These are phyloP conservation scores for Dendrolimus pini DNA, from an alignment of 2,888 invertebrate species.

Conservation along the genomic window DNA sequence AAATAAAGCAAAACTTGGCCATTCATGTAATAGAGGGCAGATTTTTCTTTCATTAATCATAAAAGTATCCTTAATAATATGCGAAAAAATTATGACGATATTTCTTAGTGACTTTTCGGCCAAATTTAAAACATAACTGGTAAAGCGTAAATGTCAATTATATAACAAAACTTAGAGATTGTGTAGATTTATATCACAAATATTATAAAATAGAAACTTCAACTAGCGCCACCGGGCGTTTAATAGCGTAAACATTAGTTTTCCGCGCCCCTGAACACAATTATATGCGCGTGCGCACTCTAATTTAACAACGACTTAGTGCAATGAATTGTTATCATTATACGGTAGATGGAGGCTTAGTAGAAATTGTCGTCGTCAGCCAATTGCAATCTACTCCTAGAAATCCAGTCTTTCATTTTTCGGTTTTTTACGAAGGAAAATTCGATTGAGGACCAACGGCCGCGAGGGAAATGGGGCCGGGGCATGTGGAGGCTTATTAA, in stretches of 20 bases:
- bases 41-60: no score
- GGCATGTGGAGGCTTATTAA: no score
- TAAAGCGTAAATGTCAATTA: background rate
- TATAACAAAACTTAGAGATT: no score
- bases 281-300: slow-evolving; percentile 10
- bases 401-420: background rate
- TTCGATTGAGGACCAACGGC: background rate
- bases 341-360: slow-evolving; percentile 29
- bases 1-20: no score
- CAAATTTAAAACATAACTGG: no score
- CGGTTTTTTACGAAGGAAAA: background rate
- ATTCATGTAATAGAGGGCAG: no score
- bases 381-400: no score
- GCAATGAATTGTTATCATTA: slow-evolving; percentile 16
- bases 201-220: background rate
- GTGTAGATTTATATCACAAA: background rate
- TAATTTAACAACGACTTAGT: slow-evolving; percentile 20
- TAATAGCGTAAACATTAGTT: slow-evolving; percentile 17
- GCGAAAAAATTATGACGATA: no score
- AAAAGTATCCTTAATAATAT: no score
- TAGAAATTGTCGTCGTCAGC: background rate
- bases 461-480: slow-evolving; percentile 2
- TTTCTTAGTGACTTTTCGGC: no score
- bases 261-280: slow-evolving; percentile 5
- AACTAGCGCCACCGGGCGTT: slow-evolving; percentile 33